Evolutionary conservation across 2,113 vertebrate genomes (phyloP).

Genomic region (Grammomys surdaster): DNA sequence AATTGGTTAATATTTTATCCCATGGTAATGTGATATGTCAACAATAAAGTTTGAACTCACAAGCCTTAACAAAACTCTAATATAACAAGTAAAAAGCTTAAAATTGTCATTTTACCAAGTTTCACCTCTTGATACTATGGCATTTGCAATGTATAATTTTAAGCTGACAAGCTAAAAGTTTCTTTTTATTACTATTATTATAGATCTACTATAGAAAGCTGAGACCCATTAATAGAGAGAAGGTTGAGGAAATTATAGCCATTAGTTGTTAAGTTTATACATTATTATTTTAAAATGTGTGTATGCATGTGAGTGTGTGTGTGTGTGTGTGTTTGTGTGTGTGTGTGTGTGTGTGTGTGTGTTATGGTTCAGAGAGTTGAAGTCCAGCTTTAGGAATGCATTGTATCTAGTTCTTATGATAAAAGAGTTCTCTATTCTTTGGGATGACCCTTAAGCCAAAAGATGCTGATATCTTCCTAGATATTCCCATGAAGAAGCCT

Average conservation of each 20-base stretch:
- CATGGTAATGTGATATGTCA: slow-evolving; percentile 53
- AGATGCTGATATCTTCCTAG: too few species aligned
- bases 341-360: not conserved
- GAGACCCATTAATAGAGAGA: not conserved
- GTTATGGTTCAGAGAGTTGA: not conserved
- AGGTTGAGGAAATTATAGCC: not conserved
- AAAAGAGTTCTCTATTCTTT: not conserved
- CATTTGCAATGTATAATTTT: slow-evolving; percentile 28
- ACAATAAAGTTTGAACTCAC: slow-evolving; percentile 58
- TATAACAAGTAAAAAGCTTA: not conserved
- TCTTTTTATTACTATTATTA: not conserved
- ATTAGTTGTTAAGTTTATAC: not conserved
- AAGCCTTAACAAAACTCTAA: slow-evolving; percentile 29
- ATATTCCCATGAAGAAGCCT: not conserved
- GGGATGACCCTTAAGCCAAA: fast-evolving
- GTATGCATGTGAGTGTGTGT: not conserved
- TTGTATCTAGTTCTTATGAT: not conserved
- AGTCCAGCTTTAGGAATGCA: not conserved
- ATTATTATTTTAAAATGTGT: not conserved
- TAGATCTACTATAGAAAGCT: not conserved
- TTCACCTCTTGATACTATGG: not conserved
- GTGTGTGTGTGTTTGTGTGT: not conserved
- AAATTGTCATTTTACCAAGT: slow-evolving; percentile 1
- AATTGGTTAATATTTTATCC: slow-evolving; percentile 71
- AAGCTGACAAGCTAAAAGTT: not conserved